These are phyloP conservation scores for Cottoperca gobio DNA, from an alignment of 2,797 vertebrate species.

Conservation along the genomic window DNA sequence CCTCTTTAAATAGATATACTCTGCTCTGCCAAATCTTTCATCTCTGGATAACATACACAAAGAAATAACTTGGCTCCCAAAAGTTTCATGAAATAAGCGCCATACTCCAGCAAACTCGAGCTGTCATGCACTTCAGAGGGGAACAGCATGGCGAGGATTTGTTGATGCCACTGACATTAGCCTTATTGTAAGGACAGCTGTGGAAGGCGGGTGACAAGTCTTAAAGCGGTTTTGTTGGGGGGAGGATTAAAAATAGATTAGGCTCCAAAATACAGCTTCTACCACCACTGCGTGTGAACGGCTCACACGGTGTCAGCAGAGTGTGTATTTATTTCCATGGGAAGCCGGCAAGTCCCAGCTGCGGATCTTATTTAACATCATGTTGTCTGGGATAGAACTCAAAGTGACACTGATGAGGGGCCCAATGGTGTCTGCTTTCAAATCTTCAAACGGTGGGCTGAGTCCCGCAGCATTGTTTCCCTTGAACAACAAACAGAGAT, in stretches of 20 bases:
- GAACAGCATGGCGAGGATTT: constrained; percentile 63
- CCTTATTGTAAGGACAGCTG: constrained; percentile 81
- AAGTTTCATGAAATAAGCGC: constrained; percentile 51
- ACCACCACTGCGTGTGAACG: constrained; percentile 55
- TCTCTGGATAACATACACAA: constrained; percentile 46
- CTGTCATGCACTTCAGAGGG: constrained; percentile 64
- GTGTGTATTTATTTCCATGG: constrained; percentile 53
- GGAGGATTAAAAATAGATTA: constrained; percentile 83
- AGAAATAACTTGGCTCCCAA: constrained; percentile 25
- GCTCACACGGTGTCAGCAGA: constrained; percentile 50
- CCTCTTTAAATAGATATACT: constrained; percentile 51
- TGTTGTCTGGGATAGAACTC: constrained; percentile 59
- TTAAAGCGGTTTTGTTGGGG: constrained; percentile 68
- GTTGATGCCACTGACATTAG: constrained; percentile 76
- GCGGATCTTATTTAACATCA: constrained; percentile 63
- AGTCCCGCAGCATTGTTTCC: constrained; percentile 36
- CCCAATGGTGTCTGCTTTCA: constrained; percentile 22
- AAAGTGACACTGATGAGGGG: constrained; percentile 65
- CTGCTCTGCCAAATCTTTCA: constrained; percentile 41
- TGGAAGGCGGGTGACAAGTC: constrained; percentile 72
- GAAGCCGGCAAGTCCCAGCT: constrained; percentile 43
- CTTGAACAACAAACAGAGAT: constrained; percentile 49
- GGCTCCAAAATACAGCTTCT: constrained; percentile 62
- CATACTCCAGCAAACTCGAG: constrained; percentile 54
- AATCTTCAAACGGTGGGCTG: constrained; percentile 25